Evolutionary conservation across 2,797 vertebrate genomes (phyloP).

Genomic region (Rhinophrynus dorsalis): DNA sequence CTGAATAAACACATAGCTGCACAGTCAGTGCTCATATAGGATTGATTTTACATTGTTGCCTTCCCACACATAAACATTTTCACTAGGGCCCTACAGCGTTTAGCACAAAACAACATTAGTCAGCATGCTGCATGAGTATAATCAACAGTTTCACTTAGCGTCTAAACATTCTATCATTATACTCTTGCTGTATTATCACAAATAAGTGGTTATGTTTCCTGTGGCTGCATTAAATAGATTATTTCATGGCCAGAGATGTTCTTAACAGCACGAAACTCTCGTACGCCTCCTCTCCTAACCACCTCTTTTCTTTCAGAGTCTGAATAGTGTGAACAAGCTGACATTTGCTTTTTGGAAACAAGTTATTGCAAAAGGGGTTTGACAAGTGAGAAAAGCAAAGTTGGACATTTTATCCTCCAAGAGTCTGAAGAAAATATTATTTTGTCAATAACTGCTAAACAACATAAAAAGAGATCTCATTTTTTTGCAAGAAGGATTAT

Average conservation of each 20-base stretch:
- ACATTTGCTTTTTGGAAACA: background rate
- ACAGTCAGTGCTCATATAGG: background rate
- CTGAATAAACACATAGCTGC: background rate
- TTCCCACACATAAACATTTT: background rate
- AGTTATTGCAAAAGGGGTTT: background rate
- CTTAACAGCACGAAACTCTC: background rate
- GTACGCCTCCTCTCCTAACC: background rate
- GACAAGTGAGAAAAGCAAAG: background rate
- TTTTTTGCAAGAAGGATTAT: background rate
- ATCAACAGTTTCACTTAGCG: slow-evolving; percentile 18
- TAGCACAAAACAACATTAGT: slow-evolving; percentile 1
- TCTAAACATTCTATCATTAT: slow-evolving; percentile 4
- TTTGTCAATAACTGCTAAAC: background rate
- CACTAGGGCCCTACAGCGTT: background rate
- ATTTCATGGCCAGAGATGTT: background rate
- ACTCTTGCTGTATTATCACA: slow-evolving; percentile 8
- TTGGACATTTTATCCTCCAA: no score
- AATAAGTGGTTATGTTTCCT: slow-evolving; percentile 29
- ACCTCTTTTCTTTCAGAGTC: background rate
- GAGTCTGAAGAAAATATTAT: background rate
- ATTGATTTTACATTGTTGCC: background rate
- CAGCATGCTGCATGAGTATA: slow-evolving; percentile 1
- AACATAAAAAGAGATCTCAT: background rate
- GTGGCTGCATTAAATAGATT: slow-evolving; percentile 10
- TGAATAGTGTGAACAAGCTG: background rate